Evolutionary conservation across 2,797 vertebrate species (phyloP).

Genomic region (Halcyon badia): DNA sequence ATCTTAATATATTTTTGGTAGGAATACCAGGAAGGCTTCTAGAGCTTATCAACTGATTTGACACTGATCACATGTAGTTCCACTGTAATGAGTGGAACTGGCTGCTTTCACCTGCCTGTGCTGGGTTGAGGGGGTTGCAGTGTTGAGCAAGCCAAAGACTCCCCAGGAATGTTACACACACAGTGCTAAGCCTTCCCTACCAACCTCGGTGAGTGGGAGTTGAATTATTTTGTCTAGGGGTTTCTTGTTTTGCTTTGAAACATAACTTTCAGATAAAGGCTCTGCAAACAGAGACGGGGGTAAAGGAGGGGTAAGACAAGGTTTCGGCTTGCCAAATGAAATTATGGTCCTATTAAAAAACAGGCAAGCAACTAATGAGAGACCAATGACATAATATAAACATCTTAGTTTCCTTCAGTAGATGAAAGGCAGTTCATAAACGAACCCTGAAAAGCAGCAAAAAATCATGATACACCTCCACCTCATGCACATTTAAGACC

Average conservation of each 20-base stretch:
- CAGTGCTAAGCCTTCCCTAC: background rate
- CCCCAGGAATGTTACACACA: background rate
- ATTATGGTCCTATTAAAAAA: conserved; percentile 8
- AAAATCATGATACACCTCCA: conserved; percentile 14
- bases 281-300: background rate
- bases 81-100: background rate
- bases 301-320: background rate
- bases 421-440: conserved; percentile 59
- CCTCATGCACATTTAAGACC: background rate
- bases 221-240: conserved; percentile 22
- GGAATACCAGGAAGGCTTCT: background rate
- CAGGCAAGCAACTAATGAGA: conserved; percentile 30
- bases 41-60: background rate
- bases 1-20: background rate
- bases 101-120: background rate
- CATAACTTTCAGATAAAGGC: background rate
- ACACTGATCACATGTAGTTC: background rate
- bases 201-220: background rate
- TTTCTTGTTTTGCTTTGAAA: conserved; percentile 18
- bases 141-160: background rate
- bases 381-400: conserved; percentile 38
- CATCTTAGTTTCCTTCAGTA: conserved; percentile 7
- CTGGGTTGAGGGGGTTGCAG: background rate
- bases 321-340: conserved; percentile 19
- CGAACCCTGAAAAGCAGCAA: background rate